Evolutionary conservation across 2,113 vertebrate species (phyloP).

Genomic region (Phalacrocorax brasilianus): DNA sequence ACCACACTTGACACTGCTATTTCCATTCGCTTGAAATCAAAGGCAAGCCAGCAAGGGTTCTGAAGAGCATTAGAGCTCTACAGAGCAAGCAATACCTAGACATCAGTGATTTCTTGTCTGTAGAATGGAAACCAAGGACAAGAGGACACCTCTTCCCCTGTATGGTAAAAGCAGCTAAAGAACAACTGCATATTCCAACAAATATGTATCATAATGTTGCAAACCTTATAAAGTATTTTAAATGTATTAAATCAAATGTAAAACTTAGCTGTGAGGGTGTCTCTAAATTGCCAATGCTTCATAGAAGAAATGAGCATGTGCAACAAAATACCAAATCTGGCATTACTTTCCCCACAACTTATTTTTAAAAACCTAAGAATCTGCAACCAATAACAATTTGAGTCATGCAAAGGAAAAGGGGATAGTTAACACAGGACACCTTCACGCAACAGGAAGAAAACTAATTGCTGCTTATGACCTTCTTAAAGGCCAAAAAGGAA

Average conservation of each 20-base stretch:
- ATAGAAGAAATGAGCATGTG: neutral
- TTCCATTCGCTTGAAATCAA: neutral
- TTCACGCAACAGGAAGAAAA: neutral
- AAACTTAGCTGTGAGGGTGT: neutral
- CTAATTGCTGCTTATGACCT: neutral
- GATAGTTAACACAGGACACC: neutral
- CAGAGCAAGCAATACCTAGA: neutral
- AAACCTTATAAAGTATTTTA: neutral
- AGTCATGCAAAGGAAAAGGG: neutral
- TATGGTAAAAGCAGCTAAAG: neutral
- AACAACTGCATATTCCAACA: neutral
- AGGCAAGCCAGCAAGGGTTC: neutral
- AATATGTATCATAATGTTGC: neutral
- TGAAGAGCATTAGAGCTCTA: neutral
- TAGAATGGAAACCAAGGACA: neutral
- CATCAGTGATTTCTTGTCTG: neutral
- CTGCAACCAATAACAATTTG: fast-evolving
- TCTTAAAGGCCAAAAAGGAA: neutral
- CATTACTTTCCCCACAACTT: neutral
- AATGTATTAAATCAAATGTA: neutral
- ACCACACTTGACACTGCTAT: neutral
- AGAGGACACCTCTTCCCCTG: neutral
- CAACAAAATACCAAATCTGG: neutral
- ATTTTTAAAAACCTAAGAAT: neutral
- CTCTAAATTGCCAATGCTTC: neutral